Evolutionary conservation across 1,140 invertebrate genomes (phyloP), one percentile per base, ranked within the genome.

Genomic region (Hyles vespertilio): DNA sequence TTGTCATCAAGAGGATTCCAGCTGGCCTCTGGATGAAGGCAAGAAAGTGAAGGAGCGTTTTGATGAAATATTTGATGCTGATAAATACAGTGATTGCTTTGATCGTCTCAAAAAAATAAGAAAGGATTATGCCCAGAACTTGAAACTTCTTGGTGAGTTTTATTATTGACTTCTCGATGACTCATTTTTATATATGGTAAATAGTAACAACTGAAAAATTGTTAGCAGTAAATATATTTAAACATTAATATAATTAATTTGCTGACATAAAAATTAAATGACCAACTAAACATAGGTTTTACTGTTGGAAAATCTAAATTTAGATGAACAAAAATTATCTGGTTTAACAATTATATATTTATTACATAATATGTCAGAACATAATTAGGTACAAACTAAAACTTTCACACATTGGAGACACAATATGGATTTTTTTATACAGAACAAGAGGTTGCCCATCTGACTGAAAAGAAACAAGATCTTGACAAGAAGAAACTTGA

Each of bases 1-100:
- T 88, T 99, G 98, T 79, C 98, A 99, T 85, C 98, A 99, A 92
- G 98, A 99, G 88, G 98, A 99, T 61, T 95, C 97, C 0, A 95
- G 94, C 77, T 99, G 98, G 98, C 98, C 98, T 2, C 89, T 99
- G 43, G 96, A 97, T 85, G 96, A 98, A 90, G 95, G 94, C 0
- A 98, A 98, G 85, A 95, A 95, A 76, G 90, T 99, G 0, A 99
- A 99, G 82, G 93, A 97, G 55, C 95, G 94, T 69, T 99, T 99
- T 91, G 99, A 99, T 93, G 96, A 96, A 50, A 99, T 99, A 61
- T 99, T 99, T 91, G 97, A 98, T 70, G 95, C 98, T 3, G 94
- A 94, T 4, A 94, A 95, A 75, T 99, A 98, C 77, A 97, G 98
- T 56, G 98, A 98, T 85, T 97, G 96, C 59, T 90, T 99, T 56